Evolutionary conservation across 2,113 vertebrate genomes (phyloP).

Genomic region (Callipepla californica): DNA sequence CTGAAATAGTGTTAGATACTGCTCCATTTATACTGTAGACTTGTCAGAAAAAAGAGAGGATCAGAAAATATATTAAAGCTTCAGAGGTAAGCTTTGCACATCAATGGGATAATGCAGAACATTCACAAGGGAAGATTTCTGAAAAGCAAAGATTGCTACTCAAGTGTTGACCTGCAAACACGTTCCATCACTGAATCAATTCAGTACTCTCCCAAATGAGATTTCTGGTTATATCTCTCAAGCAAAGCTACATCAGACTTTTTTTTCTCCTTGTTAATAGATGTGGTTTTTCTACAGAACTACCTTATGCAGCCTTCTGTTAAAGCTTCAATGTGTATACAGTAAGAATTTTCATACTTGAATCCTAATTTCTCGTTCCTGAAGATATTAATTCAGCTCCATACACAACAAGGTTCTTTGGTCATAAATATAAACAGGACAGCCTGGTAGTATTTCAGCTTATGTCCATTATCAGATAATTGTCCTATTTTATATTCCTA

Average conservation of each 20-base stretch:
- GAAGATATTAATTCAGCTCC: neutral
- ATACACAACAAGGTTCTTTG: fast-evolving
- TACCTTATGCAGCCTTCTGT: fast-evolving
- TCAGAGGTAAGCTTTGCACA: neutral
- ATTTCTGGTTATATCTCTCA: neutral
- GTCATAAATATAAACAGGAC: neutral
- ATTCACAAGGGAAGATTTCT: fast-evolving
- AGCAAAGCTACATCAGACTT: neutral
- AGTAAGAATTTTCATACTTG: neutral
- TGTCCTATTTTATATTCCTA: neutral
- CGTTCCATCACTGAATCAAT: neutral
- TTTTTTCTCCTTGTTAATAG: neutral
- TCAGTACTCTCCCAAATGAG: neutral
- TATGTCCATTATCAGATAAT: neutral
- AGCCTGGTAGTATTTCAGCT: neutral
- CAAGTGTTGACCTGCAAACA: neutral
- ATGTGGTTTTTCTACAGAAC: neutral
- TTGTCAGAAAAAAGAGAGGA: neutral
- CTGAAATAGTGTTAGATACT: fast-evolving
- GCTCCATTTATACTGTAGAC: neutral
- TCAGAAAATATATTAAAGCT: neutral
- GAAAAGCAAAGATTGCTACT: neutral
- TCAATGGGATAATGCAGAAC: neutral
- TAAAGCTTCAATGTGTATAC: neutral
- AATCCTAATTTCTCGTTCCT: neutral